Conservation (phyloP, 2,797 vertebrate species). For the Leptodactylus fallax region DNA sequence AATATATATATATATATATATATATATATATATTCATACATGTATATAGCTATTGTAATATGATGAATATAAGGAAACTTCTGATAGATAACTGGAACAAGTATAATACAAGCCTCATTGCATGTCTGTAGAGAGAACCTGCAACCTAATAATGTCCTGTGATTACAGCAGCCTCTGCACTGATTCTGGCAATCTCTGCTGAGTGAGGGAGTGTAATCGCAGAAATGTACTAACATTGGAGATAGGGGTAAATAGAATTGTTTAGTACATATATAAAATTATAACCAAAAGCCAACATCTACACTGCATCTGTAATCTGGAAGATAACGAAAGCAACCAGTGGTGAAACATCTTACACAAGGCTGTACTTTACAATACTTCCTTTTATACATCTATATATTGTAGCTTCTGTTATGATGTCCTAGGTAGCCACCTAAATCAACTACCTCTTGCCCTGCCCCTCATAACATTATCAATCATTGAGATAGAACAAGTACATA, state of each 20-base stretch:
- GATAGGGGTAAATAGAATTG: neutral
- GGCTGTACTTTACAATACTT: no score
- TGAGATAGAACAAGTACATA: neutral
- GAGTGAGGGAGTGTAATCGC: neutral
- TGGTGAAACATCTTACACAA: no score
- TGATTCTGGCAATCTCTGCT: neutral
- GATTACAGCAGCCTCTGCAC: neutral
- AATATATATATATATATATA: no score
- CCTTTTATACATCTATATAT: no score
- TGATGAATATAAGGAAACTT: no score
- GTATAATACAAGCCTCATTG: no score
- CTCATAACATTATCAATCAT: neutral
- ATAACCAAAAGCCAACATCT: accelerated
- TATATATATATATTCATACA: no score
- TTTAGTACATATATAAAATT: neutral
- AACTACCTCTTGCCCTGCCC: neutral
- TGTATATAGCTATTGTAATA: no score
- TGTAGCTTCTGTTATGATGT: no score
- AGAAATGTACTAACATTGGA: neutral
- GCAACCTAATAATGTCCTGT: neutral
- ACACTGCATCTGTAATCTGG: no score
- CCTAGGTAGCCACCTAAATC: neutral
- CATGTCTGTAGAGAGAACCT: neutral
- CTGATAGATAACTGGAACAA: no score
- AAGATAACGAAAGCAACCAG: no score